Evolutionary conservation across 2,797 vertebrate species (phyloP), one percentile per base, ranked within the genome.

Genomic region (Spinibarbus caldwelli): DNA sequence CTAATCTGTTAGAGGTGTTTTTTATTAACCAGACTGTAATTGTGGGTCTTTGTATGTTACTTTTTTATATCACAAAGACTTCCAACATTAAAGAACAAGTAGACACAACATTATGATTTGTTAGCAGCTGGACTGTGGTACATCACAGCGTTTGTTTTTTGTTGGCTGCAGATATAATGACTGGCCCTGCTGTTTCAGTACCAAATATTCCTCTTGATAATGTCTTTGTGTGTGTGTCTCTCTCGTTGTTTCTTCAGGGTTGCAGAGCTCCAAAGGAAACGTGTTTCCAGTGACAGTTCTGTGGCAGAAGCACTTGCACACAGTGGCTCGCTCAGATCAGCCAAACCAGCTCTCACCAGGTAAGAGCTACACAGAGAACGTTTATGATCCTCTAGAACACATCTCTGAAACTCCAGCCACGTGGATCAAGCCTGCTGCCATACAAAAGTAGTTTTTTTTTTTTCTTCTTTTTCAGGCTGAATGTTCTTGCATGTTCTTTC

Each of bases 241-340:
- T 83, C 1, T 29, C 6, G 6, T 38, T 64, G 54, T 80, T 82
- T 52, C 70, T 36, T 82, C 64, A 90, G 91, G 73, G 84, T 90
- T 36, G 71, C 73, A 26, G 87, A 91, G 66, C 80, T 88, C 38
- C 90, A 90, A 76, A 89, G 90, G 80, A 91, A 90, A 84, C 91
- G 91, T 31, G 87, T 91, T 79, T 89, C 89, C 85, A 93, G 90
- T 75, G 91, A 93, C 89, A 91, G 92, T 80, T 92, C 91, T 38
- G 87, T 90, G 38, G 83, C 90, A 82, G 91, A 91, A 86, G 89
- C 89, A 12, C 85, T 91, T 79, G 86, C 90, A 17, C 90, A 92
- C 87, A 88, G 89, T 64, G 90, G 89, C 59, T 90, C 90, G 5
- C 88, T 89, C 72, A 88, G 78, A 87, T 78, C 83, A 82, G 72